Base-by-base conservation (phyloP, 2,888 invertebrate species). In the Scrobipalpa atriplicella region DNA sequence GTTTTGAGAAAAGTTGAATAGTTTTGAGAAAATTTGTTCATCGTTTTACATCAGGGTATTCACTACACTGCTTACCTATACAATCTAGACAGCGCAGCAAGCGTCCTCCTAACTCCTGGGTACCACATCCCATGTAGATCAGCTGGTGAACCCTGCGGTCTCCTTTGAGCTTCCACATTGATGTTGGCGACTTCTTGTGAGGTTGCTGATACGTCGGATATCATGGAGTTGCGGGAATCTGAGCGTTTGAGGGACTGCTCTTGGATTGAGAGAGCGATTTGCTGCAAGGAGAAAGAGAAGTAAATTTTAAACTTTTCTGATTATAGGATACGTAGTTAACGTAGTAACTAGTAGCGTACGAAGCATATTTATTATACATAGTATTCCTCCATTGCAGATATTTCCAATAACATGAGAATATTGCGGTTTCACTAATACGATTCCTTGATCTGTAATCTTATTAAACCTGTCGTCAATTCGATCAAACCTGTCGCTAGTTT, bases 121-220 rank as follows among this genome's bases (percentile, higher is more conserved):
- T 99, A 99, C 99, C 99, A 99, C 98, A 99, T 98, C 36, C 99
- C 99, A 88, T 99, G 99, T 41, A 99, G 93, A 93, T 99, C 99
- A 0, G 99, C 98, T 0, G 98, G 98, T 0, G 98, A 97, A 80
- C 95, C 95, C 9, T 80, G 85, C 13, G 91, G 76, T 68, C 89
- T 64, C 0, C 87, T 69, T 51, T 86, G 87, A 0, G 87, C 84
- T 69, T 89, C 92, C 36, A 81, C 92, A 67, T 92, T 94, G 56
- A 95, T 94, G 73, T 93, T 94, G 41, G 96, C 96, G 0, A 96
- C 95, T 82, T 97, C 97, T 74, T 95, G 95, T 0, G 96, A 95
- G 0, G 95, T 95, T 2, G 94, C 93, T 0, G 95, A 96, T 56
- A 93, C 88, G 73, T 95, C 89, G 0, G 97, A 96, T 38, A 94